A percentile compares a stretch with the other conserved stretches of the same genome.
Conservation (phyloP, 2,888 invertebrate genomes). For the Drosophila falleni region DNA sequence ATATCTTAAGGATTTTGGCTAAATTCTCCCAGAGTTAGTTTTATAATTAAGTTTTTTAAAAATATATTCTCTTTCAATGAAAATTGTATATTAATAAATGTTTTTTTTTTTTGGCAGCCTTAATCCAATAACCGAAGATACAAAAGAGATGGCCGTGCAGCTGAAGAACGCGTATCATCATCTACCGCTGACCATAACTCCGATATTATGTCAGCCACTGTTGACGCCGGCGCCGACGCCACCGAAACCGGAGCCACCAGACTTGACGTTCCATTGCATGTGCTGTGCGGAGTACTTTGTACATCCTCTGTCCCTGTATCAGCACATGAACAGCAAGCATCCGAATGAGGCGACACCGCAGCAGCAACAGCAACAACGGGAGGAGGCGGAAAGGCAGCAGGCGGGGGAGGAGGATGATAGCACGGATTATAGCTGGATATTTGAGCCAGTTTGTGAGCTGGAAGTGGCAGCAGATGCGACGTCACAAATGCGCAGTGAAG, state of each 20-base stretch:
- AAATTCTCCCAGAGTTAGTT: too few relatives aligned
- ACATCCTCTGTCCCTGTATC: slow-evolving; percentile 82
- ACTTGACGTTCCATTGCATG: slow-evolving; percentile 85
- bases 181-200: slow-evolving; percentile 84
- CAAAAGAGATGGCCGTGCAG: slow-evolving; percentile 67
- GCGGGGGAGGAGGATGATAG: slow-evolving; percentile 75
- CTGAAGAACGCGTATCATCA: slow-evolving; percentile 73
- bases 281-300: slow-evolving; percentile 84
- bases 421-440: slow-evolving; percentile 82
- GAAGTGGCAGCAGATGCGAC: slow-evolving; percentile 56
- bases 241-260: slow-evolving; percentile 76
- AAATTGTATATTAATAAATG: not conserved
- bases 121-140: slow-evolving; percentile 28
- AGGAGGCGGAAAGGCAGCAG: slow-evolving; percentile 32
- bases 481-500: slow-evolving; percentile 25
- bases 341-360: slow-evolving; percentile 60
- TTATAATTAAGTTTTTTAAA: not conserved
- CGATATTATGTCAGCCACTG: slow-evolving; percentile 72
- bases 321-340: slow-evolving; percentile 84
- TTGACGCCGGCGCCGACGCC: slow-evolving; percentile 62
- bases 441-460: slow-evolving; percentile 84
- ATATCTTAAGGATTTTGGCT: not conserved
- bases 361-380: slow-evolving; percentile 33
- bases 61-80: not conserved
- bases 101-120: slow-evolving; percentile 31